Conservation (phyloP, 1,140 invertebrate genomes). For the Scaptomyza pallida region DNA sequence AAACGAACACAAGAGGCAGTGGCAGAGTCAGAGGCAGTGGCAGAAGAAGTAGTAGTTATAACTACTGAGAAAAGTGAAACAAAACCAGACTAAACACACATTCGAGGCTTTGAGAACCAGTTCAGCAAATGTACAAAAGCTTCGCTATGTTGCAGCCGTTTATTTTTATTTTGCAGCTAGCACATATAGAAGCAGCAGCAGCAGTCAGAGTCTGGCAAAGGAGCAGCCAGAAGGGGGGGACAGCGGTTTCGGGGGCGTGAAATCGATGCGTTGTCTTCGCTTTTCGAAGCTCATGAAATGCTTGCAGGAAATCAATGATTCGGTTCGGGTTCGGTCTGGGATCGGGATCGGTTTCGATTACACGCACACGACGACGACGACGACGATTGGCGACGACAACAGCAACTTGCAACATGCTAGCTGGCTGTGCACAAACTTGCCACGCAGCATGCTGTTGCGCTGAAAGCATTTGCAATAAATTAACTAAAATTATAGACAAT, state of each 20-base stretch:
- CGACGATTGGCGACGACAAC: conserved; percentile 14
- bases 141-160: no score
- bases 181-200: not conserved
- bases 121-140: conserved; percentile 72
- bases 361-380: conserved; percentile 52
- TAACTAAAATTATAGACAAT: conserved; percentile 82
- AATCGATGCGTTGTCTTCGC: conserved; percentile 77
- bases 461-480: conserved; percentile 81
- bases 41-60: conserved; percentile 41
- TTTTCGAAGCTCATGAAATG: conserved; percentile 79
- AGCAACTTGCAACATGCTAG: conserved; percentile 69
- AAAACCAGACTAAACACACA: conserved; percentile 82
- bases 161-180: conserved; percentile 23
- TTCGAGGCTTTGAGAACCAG: conserved; percentile 65
- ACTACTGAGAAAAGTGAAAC: conserved; percentile 73
- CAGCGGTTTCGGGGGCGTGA: conserved; percentile 51
- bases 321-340: conserved; percentile 45
- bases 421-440: conserved; percentile 18
- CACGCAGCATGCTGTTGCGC: conserved; percentile 73
- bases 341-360: conserved; percentile 81
- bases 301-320: conserved; percentile 81
- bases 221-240: not conserved
- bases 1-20: conserved; percentile 18
- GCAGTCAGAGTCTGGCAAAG: conserved; percentile 1
- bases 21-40: conserved; percentile 2